A percentile compares a stretch with the other conserved stretches of the same genome.
Evolutionary conservation across 1,140 invertebrate genomes (phyloP).

Genomic region (Bombus fervidus): DNA sequence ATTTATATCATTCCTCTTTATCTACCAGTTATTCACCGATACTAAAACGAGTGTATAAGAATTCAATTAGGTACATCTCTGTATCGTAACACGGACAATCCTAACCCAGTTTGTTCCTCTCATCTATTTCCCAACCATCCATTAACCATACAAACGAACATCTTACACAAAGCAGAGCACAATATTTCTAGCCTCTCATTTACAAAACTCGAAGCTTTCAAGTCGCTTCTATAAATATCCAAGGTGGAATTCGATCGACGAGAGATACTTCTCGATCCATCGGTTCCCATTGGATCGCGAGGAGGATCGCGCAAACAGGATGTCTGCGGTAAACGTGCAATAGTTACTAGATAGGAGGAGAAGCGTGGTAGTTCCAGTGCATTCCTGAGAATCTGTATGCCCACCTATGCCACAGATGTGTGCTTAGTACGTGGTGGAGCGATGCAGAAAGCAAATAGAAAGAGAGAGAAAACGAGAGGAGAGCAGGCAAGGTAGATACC

Average conservation of each 20-base stretch:
- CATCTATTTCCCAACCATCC: not conserved
- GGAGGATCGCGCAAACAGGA: slow-evolving; percentile 30
- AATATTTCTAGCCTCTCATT: not conserved
- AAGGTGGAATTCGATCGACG: not conserved
- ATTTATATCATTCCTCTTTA: no score
- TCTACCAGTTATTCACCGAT: no score
- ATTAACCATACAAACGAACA: not conserved
- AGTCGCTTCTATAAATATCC: not conserved
- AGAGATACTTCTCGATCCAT: slow-evolving; percentile 9
- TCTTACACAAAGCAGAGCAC: not conserved
- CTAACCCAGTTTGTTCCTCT: no score
- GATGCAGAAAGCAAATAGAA: slow-evolving; percentile 39
- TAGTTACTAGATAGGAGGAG: slow-evolving; percentile 51
- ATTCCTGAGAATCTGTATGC: slow-evolving; percentile 60
- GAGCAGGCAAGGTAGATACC: slow-evolving; percentile 72
- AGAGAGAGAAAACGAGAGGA: slow-evolving; percentile 53
- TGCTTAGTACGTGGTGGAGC: slow-evolving; percentile 53
- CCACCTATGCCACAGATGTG: slow-evolving; percentile 63
- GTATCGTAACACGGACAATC: no score
- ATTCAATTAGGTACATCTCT: no score
- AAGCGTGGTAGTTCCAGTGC: slow-evolving; percentile 54
- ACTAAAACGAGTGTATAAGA: no score
- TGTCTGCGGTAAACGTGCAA: slow-evolving; percentile 34
- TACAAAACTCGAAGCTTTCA: not conserved
- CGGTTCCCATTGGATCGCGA: slow-evolving; percentile 11